A percentile compares a stretch with the other conserved stretches of the same genome.
Conservation (phyloP, 2,888 invertebrate genomes). For the Ernsta delagoae region DNA sequence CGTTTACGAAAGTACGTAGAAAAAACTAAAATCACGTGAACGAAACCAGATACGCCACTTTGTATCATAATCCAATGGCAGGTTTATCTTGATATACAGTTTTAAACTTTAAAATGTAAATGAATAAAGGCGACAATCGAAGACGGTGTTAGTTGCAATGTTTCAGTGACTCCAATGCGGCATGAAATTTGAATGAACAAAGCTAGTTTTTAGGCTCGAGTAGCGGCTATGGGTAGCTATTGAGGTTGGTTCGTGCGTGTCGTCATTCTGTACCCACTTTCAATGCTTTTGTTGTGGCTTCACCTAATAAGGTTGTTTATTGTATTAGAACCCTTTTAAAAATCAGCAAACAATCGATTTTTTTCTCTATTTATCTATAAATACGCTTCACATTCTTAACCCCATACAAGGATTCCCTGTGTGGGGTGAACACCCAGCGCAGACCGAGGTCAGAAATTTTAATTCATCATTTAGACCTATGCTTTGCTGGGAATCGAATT, state of each 20-base stretch:
- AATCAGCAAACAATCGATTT: too few species aligned
- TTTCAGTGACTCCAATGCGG: constrained; percentile 22
- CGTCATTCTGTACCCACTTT: background rate
- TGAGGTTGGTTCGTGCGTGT: background rate
- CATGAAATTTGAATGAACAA: constrained; percentile 21
- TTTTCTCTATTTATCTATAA: too few species aligned
- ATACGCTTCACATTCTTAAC: too few species aligned
- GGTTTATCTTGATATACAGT: background rate
- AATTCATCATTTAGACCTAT: too few species aligned
- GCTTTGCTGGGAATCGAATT: too few species aligned
- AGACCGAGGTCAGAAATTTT: too few species aligned
- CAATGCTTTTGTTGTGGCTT: background rate
- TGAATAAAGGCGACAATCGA: background rate
- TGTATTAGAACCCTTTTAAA: too few species aligned
- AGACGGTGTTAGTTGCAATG: background rate
- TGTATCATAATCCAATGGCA: background rate
- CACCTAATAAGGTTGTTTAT: background rate
- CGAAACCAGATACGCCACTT: background rate
- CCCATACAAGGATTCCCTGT: too few species aligned
- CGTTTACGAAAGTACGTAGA: background rate
- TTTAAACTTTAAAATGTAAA: background rate
- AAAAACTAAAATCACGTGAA: constrained; percentile 5
- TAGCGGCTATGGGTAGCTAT: constrained; percentile 13
- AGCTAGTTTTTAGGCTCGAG: constrained; percentile 4
- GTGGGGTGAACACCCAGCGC: too few species aligned